Percentiles rank a stretch among this genome's conserved stretches.
These are phyloP conservation scores for Semotilus atromaculatus DNA, from an alignment of 2,797 vertebrate genomes.

Conservation along the genomic window DNA sequence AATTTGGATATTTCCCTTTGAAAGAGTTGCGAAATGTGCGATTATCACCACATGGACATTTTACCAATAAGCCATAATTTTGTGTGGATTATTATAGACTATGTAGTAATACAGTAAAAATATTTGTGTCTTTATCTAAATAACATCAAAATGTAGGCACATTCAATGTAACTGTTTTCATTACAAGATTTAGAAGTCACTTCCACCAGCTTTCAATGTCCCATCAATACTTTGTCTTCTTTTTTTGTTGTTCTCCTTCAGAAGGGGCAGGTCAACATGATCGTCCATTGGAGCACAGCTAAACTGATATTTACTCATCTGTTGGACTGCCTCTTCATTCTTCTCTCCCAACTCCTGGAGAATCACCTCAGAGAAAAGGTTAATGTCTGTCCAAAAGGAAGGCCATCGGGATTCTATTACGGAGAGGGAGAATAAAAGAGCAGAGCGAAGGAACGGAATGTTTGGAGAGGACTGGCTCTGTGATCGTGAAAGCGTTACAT, in stretches of 20 bases:
- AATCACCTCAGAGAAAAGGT: conserved; percentile 42
- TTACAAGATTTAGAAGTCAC: not conserved
- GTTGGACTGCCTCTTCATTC: conserved; percentile 45
- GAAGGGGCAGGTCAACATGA: conserved; percentile 56
- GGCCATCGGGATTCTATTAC: conserved; percentile 34
- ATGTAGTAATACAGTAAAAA: not conserved
- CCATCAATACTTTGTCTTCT: not conserved
- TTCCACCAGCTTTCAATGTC: not conserved
- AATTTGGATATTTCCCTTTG: not conserved
- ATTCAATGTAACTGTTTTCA: not conserved
- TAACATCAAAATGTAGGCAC: not conserved
- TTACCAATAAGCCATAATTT: not conserved
- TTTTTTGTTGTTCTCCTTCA: conserved; percentile 41
- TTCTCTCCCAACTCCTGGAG: conserved; percentile 54
- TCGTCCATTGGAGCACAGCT: conserved; percentile 2
- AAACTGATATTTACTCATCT: not conserved
- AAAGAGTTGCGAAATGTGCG: not conserved
- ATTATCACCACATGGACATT: not conserved
- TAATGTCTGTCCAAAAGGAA: conserved; percentile 45
- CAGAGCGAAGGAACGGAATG: conserved; percentile 8
- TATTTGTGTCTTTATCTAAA: not conserved
- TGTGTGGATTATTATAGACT: not conserved
- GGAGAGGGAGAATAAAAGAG: conserved; percentile 15
- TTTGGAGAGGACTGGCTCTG: not conserved
- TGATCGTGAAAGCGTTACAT: conserved; percentile 14